Base-by-base conservation (phyloP, 1,140 invertebrate species). In the Drosophila pseudoananassae region DNA sequence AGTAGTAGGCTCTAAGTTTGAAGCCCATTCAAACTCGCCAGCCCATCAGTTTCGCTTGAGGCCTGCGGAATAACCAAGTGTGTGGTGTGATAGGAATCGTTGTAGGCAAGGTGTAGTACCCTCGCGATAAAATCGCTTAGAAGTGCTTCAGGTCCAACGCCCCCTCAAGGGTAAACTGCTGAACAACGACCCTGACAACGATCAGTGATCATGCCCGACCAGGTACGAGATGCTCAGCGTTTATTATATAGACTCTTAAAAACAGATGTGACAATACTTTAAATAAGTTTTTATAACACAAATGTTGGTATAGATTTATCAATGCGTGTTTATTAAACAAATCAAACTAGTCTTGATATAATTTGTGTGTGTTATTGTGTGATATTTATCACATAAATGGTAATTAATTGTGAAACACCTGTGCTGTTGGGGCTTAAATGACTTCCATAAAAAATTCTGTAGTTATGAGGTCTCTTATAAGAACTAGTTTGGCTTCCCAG, bases 151-250 rank as follows among this genome's bases (percentile, higher is more conserved):
- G 47, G 71, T 65, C 52, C 71, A 74, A 74, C 59, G 71, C 59
- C 71, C 70, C 31, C 31, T 57, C 71, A 65, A 74, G 71, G 70
- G 46, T 63, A 63, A 54, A 52, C 29, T 25, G 36, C 31, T 64
- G 53, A 56, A 40, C 23, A 57, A 64, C 33, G 33, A 69, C 50
- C 40, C 61, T 47, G 51, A 49, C 47, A 56, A 51, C 58, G 71
- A 56, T 74, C 50, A 33, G 17, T 71, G 65, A 71, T 59, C 70
- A 74, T 74, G 71, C 33, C 70, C 33, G 70, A 74, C 52, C 71
- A 74, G 71, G 71, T 74, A 74, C 31, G 58, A 33, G 38, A 52
- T 45, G 46, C 31, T 54, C 23, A 4, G 17, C 46, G 45, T 50
- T 46, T 52, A 47, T 7, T 52, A n/a, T 15, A 53, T 27, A 52